Conservation (phyloP, 2,888 invertebrate species). For the Plebejus argus region DNA sequence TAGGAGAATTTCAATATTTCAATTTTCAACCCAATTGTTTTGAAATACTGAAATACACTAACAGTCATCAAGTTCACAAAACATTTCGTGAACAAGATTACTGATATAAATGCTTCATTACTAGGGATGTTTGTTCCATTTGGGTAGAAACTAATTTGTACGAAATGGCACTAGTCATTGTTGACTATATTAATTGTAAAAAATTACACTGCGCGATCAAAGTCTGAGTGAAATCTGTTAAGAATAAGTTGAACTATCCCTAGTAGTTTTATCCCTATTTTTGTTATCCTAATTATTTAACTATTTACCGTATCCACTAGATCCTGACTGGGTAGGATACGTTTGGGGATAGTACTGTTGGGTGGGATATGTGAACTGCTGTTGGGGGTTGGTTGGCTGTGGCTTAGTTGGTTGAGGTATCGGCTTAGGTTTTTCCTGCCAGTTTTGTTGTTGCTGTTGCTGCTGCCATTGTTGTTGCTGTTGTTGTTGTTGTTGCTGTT, state of each 20-base stretch:
- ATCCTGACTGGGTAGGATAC: constrained; percentile 7
- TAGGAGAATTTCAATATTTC: constrained; percentile 3
- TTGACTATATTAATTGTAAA: not conserved
- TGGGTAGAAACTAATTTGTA: not conserved
- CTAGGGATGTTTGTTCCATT: constrained; percentile 30
- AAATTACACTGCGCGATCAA: not conserved
- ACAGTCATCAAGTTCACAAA: constrained; percentile 73
- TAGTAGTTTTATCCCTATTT: not conserved
- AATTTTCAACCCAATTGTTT: not conserved
- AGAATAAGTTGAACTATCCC: not conserved
- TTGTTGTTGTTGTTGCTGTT: constrained; percentile 42
- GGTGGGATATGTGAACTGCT: constrained; percentile 12
- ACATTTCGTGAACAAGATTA: constrained; percentile 65
- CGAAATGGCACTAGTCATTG: not conserved
- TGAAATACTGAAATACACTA: constrained; percentile 36
- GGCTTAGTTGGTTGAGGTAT: constrained; percentile 30
- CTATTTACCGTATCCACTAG: constrained; percentile 23
- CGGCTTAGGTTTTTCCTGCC: constrained; percentile 33
- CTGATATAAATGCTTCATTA: constrained; percentile 47
- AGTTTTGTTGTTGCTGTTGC: constrained; percentile 33
- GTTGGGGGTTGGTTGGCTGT: constrained; percentile 33
- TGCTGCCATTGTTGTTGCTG: constrained; percentile 36
- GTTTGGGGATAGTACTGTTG: not conserved
- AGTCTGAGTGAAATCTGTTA: not conserved
- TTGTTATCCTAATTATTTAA: not conserved